Percentiles rank a stretch among this genome's conserved stretches.
These are phyloP conservation scores for Pseudolycoriella hygida DNA, from an alignment of 2,888 invertebrate genomes.

Conservation along the genomic window DNA sequence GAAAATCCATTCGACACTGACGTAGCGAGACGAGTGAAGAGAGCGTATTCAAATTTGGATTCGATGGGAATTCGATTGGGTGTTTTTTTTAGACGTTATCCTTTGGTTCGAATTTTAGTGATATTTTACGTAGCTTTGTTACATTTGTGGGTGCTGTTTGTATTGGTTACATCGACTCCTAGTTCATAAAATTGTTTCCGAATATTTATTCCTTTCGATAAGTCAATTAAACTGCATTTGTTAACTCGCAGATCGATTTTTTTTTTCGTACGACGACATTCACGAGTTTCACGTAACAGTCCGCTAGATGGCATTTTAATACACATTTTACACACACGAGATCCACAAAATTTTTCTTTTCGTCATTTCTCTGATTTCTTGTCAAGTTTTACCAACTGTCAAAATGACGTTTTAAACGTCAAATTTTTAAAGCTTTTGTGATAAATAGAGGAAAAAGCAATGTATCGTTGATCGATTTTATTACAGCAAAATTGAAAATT, in stretches of 20 bases:
- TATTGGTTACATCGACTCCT: slow-evolving; percentile 56
- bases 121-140: slow-evolving; percentile 71
- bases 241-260: background rate
- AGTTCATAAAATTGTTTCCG: background rate
- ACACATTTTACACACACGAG: too few species aligned
- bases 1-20: slow-evolving; percentile 61
- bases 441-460: too few species aligned
- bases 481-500: too few species aligned
- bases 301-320: too few species aligned
- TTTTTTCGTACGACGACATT: background rate
- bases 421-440: too few species aligned
- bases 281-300: too few species aligned
- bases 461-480: too few species aligned
- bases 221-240: background rate
- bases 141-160: slow-evolving; percentile 68
- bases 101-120: slow-evolving; percentile 64
- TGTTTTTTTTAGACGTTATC: slow-evolving; percentile 62
- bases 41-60: slow-evolving; percentile 59
- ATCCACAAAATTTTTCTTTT: too few species aligned
- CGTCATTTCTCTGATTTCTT: too few species aligned
- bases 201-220: background rate
- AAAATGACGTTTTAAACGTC: too few species aligned
- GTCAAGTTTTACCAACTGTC: too few species aligned
- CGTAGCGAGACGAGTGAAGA: slow-evolving; percentile 55
- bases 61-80: slow-evolving; percentile 62